Evolutionary conservation across 1,140 invertebrate species (phyloP).

Genomic region (Heliothis virescens): DNA sequence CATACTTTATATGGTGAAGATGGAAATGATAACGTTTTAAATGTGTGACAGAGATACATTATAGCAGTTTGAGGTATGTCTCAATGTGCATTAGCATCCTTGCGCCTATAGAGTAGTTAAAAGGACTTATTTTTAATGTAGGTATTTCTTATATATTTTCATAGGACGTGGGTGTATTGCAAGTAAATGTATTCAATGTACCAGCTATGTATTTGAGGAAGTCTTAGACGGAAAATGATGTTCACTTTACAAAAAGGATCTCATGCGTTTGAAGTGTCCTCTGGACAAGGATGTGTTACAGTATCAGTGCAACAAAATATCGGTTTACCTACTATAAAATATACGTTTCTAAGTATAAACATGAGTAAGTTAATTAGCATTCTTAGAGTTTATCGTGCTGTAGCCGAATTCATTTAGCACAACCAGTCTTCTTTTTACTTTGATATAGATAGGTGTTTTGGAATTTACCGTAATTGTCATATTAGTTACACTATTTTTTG

Average conservation of each 20-base stretch:
- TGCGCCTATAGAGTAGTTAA: constrained; percentile 5
- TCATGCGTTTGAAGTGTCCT: constrained; percentile 18
- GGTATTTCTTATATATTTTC: background rate
- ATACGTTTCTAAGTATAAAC: background rate
- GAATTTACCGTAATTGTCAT: background rate
- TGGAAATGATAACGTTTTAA: constrained; percentile 50
- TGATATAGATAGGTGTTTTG: background rate
- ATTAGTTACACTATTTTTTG: background rate
- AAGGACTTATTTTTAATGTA: background rate
- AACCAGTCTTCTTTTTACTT: background rate
- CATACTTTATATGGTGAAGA: constrained; percentile 40
- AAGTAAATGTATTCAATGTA: too few species aligned
- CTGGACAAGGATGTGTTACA: constrained; percentile 35
- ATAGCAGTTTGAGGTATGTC: constrained; percentile 28
- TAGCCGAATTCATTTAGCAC: background rate
- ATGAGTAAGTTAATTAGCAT: background rate
- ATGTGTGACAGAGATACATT: constrained; percentile 43
- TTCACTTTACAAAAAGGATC: background rate
- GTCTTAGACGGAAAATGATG: too few species aligned
- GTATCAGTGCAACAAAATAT: constrained; percentile 25
- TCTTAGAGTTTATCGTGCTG: constrained; percentile 12
- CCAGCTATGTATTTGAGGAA: too few species aligned
- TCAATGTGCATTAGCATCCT: constrained; percentile 43
- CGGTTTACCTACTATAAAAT: constrained; percentile 6
- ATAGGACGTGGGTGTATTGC: too few species aligned